phyloP scores from a whole-genome alignment of 2,797 vertebrate species.

The Chelonia mydas region DNA sequence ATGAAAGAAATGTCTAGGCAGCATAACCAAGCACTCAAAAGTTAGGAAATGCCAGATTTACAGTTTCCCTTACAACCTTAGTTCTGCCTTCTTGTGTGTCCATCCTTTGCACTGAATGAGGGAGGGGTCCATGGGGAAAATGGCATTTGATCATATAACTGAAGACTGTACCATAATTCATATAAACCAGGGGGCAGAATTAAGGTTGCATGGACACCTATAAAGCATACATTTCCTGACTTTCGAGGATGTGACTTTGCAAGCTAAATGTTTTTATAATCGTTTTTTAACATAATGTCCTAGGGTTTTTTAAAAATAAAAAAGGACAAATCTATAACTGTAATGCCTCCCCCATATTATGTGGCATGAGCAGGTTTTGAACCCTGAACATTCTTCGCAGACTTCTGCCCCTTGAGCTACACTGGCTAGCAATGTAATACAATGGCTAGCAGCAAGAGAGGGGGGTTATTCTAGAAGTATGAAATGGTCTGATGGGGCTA shows the following conservation, averaged over 20 bases:
- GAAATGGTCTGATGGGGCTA: not conserved
- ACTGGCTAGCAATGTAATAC: not conserved
- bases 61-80: not conserved
- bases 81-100: not conserved
- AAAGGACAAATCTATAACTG: not conserved
- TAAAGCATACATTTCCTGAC: not conserved
- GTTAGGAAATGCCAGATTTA: not conserved
- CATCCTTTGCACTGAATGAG: not conserved
- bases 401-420: conserved; percentile 4
- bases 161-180: not conserved
- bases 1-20: not conserved
- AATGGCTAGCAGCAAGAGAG: not conserved
- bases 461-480: not conserved
- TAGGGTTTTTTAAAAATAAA: not conserved
- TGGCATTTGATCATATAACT: not conserved
- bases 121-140: not conserved
- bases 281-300: not conserved
- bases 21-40: not conserved
- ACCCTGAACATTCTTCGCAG: not conserved
- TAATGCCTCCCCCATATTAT: not conserved
- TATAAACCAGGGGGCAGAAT: not conserved
- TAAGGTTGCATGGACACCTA: not conserved
- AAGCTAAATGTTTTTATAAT: not conserved
- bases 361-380: not conserved
- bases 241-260: not conserved